Evolutionary conservation across 2,113 vertebrate species (phyloP).

Genomic region (Chaetops frenatus): DNA sequence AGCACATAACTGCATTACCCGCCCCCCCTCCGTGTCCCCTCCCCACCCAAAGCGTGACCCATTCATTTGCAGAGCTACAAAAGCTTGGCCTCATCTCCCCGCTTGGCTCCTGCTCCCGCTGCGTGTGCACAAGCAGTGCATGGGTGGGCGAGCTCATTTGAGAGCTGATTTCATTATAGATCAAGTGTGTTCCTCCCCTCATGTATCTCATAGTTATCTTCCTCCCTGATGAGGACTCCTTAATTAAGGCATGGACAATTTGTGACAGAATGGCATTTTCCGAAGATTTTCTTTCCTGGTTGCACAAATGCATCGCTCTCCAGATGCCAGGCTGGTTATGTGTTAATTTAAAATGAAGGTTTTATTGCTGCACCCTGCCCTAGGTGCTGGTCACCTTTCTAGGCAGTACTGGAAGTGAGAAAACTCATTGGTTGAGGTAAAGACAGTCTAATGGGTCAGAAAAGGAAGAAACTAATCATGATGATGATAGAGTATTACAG

Average conservation of each 20-base stretch:
- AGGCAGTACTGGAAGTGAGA: not conserved
- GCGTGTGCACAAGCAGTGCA: not conserved
- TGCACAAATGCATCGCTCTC: not conserved
- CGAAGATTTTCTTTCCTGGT: not conserved
- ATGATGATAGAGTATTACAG: too few species aligned
- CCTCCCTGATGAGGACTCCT: slow-evolving; percentile 1
- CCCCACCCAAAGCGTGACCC: not conserved
- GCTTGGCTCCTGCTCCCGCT: not conserved
- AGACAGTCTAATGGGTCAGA: not conserved
- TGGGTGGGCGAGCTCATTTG: slow-evolving; percentile 45
- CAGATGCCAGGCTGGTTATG: not conserved
- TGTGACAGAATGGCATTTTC: not conserved
- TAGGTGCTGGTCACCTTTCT: not conserved
- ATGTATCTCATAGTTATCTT: not conserved
- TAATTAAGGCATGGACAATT: slow-evolving; percentile 40
- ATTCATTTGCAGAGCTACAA: not conserved
- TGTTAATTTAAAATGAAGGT: not conserved
- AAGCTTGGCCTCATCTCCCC: not conserved
- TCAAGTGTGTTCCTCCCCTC: slow-evolving; percentile 1
- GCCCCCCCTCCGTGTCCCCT: not conserved
- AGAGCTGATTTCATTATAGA: slow-evolving; percentile 37
- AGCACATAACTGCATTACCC: not conserved
- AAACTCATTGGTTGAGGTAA: fast-evolving
- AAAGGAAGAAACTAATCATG: not conserved
- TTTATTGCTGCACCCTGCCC: not conserved